Evolutionary conservation across 2,888 invertebrate genomes (phyloP).

Genomic region (Halictus quadricinctus): DNA sequence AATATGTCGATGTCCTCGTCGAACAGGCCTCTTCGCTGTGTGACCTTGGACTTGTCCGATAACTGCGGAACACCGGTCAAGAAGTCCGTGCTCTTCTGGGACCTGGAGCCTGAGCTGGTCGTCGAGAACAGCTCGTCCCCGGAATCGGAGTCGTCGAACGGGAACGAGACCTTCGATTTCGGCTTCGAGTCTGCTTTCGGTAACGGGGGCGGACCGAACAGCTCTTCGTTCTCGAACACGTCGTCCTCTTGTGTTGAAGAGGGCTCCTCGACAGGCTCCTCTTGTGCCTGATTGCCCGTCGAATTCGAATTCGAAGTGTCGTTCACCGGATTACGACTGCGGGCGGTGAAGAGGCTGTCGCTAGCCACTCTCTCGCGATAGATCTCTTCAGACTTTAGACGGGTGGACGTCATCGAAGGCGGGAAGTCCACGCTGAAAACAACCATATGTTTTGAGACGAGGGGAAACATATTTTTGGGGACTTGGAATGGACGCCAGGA

Average conservation of each 20-base stretch:
- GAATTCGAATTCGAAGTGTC: constrained; percentile 47
- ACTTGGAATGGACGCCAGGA: too few relatives aligned
- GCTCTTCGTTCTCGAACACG: constrained; percentile 73
- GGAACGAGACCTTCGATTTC: constrained; percentile 75
- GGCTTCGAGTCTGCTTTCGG: constrained; percentile 71
- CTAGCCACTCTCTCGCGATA: constrained; percentile 74
- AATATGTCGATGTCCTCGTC: constrained; percentile 74
- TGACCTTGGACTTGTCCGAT: constrained; percentile 61
- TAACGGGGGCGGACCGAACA: constrained; percentile 80
- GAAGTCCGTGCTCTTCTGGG: constrained; percentile 75
- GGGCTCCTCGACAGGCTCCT: constrained; percentile 29
- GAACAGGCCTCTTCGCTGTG: constrained; percentile 69
- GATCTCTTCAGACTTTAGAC: constrained; percentile 75
- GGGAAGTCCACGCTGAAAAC: constrained; percentile 70
- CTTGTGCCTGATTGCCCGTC: constrained; percentile 38
- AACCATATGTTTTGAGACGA: not conserved
- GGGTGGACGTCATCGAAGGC: constrained; percentile 75
- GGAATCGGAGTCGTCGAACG: constrained; percentile 80
- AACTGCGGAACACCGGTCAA: constrained; percentile 61
- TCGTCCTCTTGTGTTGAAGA: constrained; percentile 62
- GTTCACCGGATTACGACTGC: constrained; percentile 50
- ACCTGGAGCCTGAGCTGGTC: constrained; percentile 75
- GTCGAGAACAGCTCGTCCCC: constrained; percentile 79
- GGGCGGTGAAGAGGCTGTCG: constrained; percentile 73
- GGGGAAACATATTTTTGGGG: not conserved